These are phyloP conservation scores for Nephrotoma flavescens DNA, from an alignment of 2,888 invertebrate genomes.

Conservation along the genomic window DNA sequence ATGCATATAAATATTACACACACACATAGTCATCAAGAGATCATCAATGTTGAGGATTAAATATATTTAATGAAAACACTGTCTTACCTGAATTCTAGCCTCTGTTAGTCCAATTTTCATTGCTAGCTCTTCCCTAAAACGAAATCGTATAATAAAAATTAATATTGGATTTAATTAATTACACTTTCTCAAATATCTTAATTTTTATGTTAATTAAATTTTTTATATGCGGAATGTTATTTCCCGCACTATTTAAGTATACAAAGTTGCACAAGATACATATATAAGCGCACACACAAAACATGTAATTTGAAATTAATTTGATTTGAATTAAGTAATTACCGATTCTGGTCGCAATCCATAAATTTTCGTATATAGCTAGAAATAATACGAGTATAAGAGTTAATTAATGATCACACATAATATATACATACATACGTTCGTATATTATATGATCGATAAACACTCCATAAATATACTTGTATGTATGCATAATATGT, in stretches of 20 bases:
- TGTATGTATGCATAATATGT: not conserved
- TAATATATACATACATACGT: not conserved
- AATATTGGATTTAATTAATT: not conserved
- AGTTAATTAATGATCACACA: not conserved
- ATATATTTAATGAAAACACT: not conserved
- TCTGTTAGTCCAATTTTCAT: constrained; percentile 91
- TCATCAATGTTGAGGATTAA: not conserved
- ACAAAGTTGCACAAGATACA: not conserved
- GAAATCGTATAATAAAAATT: constrained; percentile 10
- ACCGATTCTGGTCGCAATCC: not conserved
- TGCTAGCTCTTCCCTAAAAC: constrained; percentile 72
- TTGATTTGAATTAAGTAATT: not conserved
- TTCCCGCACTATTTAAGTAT: not conserved
- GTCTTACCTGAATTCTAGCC: constrained; percentile 78
- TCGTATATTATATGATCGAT: not conserved
- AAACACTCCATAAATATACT: not conserved
- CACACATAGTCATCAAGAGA: not conserved
- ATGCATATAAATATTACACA: not conserved
- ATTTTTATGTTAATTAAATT: not conserved
- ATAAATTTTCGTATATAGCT: not conserved
- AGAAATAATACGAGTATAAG: not conserved
- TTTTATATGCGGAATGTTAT: not conserved
- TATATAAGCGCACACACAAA: not conserved
- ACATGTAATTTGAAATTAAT: not conserved
- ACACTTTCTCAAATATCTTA: not conserved